Conservation (phyloP, 2,797 vertebrate species). For the Nannoperca obscura region DNA sequence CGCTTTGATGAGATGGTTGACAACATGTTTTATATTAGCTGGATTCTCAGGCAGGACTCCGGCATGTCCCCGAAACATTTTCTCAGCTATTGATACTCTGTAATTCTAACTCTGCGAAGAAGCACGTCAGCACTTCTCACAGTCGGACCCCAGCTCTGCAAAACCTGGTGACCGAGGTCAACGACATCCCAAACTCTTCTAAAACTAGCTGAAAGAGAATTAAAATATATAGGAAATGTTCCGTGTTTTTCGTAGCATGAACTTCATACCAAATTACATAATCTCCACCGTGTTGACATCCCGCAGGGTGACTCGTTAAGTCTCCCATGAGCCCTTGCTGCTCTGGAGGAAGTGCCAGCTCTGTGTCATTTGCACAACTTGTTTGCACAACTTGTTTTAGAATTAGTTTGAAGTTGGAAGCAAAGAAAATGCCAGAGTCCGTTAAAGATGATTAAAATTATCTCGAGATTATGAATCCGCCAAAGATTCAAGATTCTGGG, state of each 20-base stretch:
- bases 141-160: neutral
- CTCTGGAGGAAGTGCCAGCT: constrained; percentile 31
- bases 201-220: neutral
- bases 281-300: neutral
- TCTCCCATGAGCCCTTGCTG: constrained; percentile 34
- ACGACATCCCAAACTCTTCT: neutral
- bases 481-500: neutral
- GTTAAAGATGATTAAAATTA: neutral
- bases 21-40: constrained; percentile 21
- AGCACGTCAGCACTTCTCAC: constrained; percentile 27
- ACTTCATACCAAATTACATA: neutral
- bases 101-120: constrained; percentile 14
- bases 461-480: neutral
- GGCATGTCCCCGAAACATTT: constrained; percentile 13
- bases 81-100: constrained; percentile 37
- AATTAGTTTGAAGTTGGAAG: constrained; percentile 9
- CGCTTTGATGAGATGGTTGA: neutral
- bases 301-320: neutral
- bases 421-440: neutral
- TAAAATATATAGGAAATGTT: neutral
- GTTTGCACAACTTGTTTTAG: constrained; percentile 20
- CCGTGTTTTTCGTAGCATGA: neutral
- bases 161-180: constrained; percentile 21
- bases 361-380: constrained; percentile 28
- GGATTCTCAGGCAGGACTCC: constrained; percentile 16